Conservation (phyloP, 2,888 invertebrate species). For the Amphipyra tragopoginis region DNA sequence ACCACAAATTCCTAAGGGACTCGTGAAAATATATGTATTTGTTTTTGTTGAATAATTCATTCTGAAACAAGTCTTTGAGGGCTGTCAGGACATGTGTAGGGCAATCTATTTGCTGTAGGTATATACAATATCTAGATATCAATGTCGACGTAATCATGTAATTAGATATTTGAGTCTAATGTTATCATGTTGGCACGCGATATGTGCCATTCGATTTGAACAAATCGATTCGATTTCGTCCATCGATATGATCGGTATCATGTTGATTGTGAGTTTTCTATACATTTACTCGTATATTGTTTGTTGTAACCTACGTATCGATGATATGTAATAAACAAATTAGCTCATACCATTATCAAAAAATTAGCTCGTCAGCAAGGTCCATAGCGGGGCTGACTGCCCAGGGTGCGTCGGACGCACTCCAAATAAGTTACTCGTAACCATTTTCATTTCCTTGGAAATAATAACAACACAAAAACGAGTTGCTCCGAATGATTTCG, state of each 20-base stretch:
- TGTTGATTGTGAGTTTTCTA: background rate
- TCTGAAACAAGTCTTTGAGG: conserved; percentile 34
- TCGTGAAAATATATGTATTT: conserved; percentile 37
- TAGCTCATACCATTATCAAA: too few relatives aligned
- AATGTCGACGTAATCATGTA: conserved; percentile 10
- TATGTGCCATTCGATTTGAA: conserved; percentile 11
- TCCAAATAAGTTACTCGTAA: background rate
- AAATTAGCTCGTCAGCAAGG: too few relatives aligned
- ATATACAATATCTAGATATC: conserved; percentile 7
- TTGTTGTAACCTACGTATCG: too few relatives aligned
- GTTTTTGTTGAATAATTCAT: conserved; percentile 46
- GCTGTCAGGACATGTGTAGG: conserved; percentile 26
- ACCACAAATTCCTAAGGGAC: conserved; percentile 34
- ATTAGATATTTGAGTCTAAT: conserved; percentile 4
- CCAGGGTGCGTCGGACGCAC: too few relatives aligned
- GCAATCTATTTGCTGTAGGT: background rate
- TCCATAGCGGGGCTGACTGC: too few relatives aligned
- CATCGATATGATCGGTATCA: background rate
- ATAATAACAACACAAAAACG: conserved; percentile 6
- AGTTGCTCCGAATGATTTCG: conserved; percentile 22
- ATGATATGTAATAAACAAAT: too few relatives aligned
- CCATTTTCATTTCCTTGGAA: conserved; percentile 23
- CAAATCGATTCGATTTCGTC: background rate
- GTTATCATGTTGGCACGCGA: conserved; percentile 8
- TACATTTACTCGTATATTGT: too few relatives aligned